These are phyloP conservation scores for Penaeus monodon DNA, from an alignment of 2,888 invertebrate genomes.

Conservation along the genomic window DNA sequence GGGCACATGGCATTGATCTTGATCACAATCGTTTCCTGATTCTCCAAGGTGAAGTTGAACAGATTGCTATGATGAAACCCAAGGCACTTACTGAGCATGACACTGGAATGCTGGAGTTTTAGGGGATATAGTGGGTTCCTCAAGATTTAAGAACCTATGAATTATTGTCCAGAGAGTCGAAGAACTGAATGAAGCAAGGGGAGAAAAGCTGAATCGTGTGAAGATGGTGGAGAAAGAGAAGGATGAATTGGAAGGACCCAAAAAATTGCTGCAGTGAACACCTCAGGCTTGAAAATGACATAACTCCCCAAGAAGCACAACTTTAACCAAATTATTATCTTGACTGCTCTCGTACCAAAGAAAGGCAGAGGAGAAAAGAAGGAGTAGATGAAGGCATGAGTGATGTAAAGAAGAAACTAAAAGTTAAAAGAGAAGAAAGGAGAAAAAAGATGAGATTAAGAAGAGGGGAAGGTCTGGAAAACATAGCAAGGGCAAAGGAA, in stretches of 20 bases:
- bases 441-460: slow-evolving; percentile 72
- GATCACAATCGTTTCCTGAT: slow-evolving; percentile 97
- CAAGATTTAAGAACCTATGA: slow-evolving; percentile 78
- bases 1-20: slow-evolving; percentile 89
- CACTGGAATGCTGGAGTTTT: slow-evolving; percentile 95
- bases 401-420: slow-evolving; percentile 74
- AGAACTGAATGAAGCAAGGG: slow-evolving; percentile 79
- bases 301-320: slow-evolving; percentile 78
- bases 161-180: slow-evolving; percentile 81
- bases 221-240: slow-evolving; percentile 86
- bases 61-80: slow-evolving; percentile 98
- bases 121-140: slow-evolving; percentile 95
- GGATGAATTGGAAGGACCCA: slow-evolving; percentile 82
- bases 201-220: slow-evolving; percentile 87
- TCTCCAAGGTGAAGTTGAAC: slow-evolving; percentile 99
- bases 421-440: slow-evolving; percentile 73
- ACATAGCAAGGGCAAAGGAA: slow-evolving; percentile 74
- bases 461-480: slow-evolving; percentile 74
- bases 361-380: slow-evolving; percentile 73
- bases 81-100: slow-evolving; percentile 88
- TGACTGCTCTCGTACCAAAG: slow-evolving; percentile 66
- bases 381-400: slow-evolving; percentile 73
- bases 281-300: slow-evolving; percentile 83
- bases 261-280: slow-evolving; percentile 82
- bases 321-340: slow-evolving; percentile 78